Percentiles rank a stretch among this genome's conserved stretches.
Evolutionary conservation across 2,113 vertebrate species (phyloP).

Genomic region (Rhinichthys klamathensis): DNA sequence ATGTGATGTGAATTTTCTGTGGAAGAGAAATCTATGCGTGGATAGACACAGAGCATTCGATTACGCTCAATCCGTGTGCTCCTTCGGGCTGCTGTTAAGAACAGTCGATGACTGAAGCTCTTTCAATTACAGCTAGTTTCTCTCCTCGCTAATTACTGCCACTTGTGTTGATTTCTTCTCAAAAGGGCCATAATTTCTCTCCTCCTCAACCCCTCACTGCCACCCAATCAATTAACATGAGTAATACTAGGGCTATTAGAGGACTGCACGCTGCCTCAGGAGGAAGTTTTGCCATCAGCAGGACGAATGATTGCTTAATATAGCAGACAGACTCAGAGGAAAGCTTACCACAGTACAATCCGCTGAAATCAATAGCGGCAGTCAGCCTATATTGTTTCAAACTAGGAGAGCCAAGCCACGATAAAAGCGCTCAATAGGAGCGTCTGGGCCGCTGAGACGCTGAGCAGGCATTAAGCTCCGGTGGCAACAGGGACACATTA

Average conservation of each 20-base stretch:
- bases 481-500: conserved; percentile 53
- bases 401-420: conserved; percentile 74
- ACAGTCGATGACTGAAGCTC: conserved; percentile 44
- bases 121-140: conserved; percentile 60
- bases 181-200: conserved; percentile 66
- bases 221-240: conserved; percentile 89
- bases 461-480: conserved; percentile 76
- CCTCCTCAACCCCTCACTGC: conserved; percentile 73
- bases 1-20: conserved; percentile 20
- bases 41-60: neutral
- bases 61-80: conserved; percentile 8
- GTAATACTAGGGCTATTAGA: conserved; percentile 87
- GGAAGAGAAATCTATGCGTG: conserved; percentile 19
- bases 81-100: conserved; percentile 35
- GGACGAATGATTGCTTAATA: conserved; percentile 91
- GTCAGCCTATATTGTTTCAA: conserved; percentile 79
- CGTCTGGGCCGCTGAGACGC: conserved; percentile 71
- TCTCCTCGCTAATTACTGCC: conserved; percentile 64
- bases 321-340: conserved; percentile 80
- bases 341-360: conserved; percentile 79
- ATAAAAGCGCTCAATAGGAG: conserved; percentile 73
- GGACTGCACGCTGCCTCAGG: conserved; percentile 78
- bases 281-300: conserved; percentile 86
- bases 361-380: conserved; percentile 84
- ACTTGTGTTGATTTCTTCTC: conserved; percentile 62